These are phyloP conservation scores for Augochlora pura DNA, from an alignment of 1,140 invertebrate genomes.

Conservation along the genomic window DNA sequence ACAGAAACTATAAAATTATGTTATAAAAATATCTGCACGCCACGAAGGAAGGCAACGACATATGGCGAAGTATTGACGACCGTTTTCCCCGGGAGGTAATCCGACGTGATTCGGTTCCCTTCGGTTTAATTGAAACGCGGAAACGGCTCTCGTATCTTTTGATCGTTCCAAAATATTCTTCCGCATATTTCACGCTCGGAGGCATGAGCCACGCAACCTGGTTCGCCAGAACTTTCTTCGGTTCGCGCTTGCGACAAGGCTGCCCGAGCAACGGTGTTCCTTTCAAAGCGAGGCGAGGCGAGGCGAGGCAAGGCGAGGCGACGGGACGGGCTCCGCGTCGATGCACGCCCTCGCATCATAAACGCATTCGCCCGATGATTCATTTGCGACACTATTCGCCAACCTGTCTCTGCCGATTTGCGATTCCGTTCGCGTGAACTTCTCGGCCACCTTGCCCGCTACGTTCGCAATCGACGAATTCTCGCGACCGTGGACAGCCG, in stretches of 20 bases:
- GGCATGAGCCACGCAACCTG: conserved; percentile 22
- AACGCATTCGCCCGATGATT: conserved; percentile 34
- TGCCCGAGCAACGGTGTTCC: conserved; percentile 13
- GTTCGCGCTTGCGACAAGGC: not conserved
- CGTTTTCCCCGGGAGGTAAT: too few species aligned
- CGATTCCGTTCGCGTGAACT: not conserved
- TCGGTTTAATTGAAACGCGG: conserved; percentile 17
- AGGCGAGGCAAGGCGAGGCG: not conserved
- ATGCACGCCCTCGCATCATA: conserved; percentile 40
- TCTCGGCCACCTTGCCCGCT: not conserved
- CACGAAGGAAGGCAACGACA: too few species aligned
- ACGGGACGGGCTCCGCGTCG: not conserved
- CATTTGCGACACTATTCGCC: conserved; percentile 34
- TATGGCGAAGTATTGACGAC: too few species aligned
- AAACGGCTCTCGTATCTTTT: not conserved
- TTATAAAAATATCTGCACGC: too few species aligned
- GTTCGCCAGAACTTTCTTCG: conserved; percentile 53
- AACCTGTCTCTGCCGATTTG: conserved; percentile 4
- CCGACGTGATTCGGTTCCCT: too few species aligned
- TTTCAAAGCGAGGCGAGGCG: conserved; percentile 7
- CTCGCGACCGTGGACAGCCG: not conserved
- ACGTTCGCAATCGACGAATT: not conserved
- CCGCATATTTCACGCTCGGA: conserved; percentile 31
- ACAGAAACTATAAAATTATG: too few species aligned
- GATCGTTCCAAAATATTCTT: conserved; percentile 33